Evolutionary conservation across 2,888 invertebrate species (phyloP), one percentile per base, ranked within the genome.

Genomic region (Biston betularia): DNA sequence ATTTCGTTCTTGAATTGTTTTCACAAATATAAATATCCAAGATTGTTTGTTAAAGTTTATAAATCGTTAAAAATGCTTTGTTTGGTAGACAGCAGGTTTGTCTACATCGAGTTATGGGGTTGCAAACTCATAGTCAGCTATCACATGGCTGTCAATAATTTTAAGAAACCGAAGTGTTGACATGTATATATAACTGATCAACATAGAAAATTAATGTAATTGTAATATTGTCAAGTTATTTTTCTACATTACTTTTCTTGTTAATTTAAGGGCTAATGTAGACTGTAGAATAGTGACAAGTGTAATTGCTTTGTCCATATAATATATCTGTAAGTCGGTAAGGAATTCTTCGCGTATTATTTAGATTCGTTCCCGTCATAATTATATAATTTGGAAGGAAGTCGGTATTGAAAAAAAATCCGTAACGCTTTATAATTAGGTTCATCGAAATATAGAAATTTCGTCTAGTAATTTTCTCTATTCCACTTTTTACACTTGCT

Each of bases 61-160:
- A 12, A 48, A 66, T 71, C 63, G 67, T 70, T 75, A 68, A 70
- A 75, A 66, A 61, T 70, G 70, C 72, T 69, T 70, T 68, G 63
- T 70, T 79, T 71, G 60, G 68, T 75, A 69, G 73, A 79, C 78
- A 85, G 76, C 88, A 84, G 76, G 81, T 92, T 93, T 93, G 81
- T 93, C 91, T 89, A 83, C 90, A 86, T 87, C 89, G 90, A 75
- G 89, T 88, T 76, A 79, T 81, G 85, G 88, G 83, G 88, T 88
- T 88, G 83, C 63, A 80, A 84, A 84, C 93, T 90, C 93, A 93
- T 90, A 90, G 93, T 93, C 92, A 93, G 93, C 93, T 93, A 93
- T 93, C 93, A 93, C 87, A 93, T 93, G 93, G 93, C 93, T 93
- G 93, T 93, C 93, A 93, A 87, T 93, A 93, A 90, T 90, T 90